Percentiles rank a stretch among this genome's conserved stretches.
Conservation (phyloP, 2,797 vertebrate species). For the Sarcoramphus papa region DNA sequence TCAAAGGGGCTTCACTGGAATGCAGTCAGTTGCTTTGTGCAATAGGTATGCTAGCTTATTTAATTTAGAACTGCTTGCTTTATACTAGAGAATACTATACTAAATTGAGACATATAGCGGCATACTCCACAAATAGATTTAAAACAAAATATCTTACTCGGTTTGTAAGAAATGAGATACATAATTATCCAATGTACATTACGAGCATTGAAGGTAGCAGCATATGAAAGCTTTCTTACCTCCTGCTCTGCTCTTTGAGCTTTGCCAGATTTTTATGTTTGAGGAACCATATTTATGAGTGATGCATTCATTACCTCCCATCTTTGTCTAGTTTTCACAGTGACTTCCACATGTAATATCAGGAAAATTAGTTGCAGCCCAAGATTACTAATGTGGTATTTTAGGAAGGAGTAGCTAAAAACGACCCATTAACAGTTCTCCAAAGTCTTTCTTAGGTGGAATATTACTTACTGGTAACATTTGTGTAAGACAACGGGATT, state of each 20-base stretch:
- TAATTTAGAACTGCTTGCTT: neutral
- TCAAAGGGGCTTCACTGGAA: constrained; percentile 55
- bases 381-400: neutral
- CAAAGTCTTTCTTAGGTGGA: neutral
- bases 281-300: constrained; percentile 50
- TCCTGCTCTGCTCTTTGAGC: constrained; percentile 56
- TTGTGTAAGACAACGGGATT: neutral
- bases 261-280: constrained; percentile 65
- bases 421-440: neutral
- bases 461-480: constrained; percentile 9
- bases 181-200: constrained; percentile 22
- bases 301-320: constrained; percentile 35
- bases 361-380: neutral
- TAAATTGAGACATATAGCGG: constrained; percentile 29
- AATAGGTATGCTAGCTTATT: constrained; percentile 16
- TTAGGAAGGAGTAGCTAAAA: neutral
- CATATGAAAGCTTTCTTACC: constrained; percentile 58
- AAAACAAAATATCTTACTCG: constrained; percentile 39
- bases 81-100: neutral
- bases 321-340: constrained; percentile 41
- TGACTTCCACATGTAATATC: neutral
- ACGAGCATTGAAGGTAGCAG: constrained; percentile 56
- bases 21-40: constrained; percentile 44
- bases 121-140: constrained; percentile 40
- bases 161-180: constrained; percentile 32